Evolutionary conservation across 1,140 invertebrate species (phyloP).

Genomic region (Zaprionus vittiger): DNA sequence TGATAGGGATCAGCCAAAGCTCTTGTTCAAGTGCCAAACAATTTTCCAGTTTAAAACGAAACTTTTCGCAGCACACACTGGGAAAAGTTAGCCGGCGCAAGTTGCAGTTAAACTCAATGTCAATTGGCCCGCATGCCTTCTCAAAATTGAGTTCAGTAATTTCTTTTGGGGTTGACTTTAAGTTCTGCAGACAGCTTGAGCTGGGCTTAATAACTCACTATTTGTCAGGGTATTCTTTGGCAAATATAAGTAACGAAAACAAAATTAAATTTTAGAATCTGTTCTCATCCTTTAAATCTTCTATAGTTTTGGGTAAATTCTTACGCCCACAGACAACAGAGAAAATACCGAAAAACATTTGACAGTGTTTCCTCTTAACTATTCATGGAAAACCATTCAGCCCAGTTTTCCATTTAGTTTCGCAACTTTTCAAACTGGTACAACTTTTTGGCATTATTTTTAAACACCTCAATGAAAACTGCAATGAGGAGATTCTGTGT

Average conservation of each 20-base stretch:
- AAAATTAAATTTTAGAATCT: neutral
- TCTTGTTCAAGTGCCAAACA: slow-evolving; percentile 14
- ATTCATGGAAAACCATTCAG: neutral
- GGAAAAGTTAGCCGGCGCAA: neutral
- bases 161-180: neutral
- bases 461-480: slow-evolving; percentile 5
- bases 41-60: slow-evolving; percentile 31
- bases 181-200: neutral
- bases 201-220: neutral
- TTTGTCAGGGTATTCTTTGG: neutral
- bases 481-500: slow-evolving; percentile 3
- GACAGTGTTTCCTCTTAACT: neutral
- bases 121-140: neutral
- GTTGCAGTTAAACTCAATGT: slow-evolving; percentile 4
- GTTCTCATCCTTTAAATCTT: neutral
- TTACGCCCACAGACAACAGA: too few relatives aligned
- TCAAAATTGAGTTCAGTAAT: neutral
- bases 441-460: slow-evolving; percentile 18
- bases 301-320: neutral
- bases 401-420: neutral
- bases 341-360: neutral
- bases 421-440: slow-evolving; percentile 4
- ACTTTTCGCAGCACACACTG: slow-evolving; percentile 16
- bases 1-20: slow-evolving; percentile 21
- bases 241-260: neutral